These are phyloP conservation scores for Protaetia brevitarsis DNA, from an alignment of 1,140 invertebrate genomes.

Conservation along the genomic window DNA sequence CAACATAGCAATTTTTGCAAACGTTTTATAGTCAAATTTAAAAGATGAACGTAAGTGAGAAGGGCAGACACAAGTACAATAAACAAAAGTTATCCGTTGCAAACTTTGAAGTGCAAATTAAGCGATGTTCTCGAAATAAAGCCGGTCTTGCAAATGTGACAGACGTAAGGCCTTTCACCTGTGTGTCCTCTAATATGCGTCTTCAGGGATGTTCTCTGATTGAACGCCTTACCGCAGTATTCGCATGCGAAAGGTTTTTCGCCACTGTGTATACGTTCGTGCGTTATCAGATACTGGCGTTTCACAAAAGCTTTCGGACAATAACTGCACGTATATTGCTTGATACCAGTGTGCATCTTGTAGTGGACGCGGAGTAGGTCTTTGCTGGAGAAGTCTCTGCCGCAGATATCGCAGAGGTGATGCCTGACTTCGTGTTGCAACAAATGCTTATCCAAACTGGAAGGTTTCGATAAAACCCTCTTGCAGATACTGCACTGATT, in stretches of 20 bases:
- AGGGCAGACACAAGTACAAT: no score
- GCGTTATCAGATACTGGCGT: constrained; percentile 58
- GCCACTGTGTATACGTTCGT: constrained; percentile 66
- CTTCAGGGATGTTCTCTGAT: constrained; percentile 43
- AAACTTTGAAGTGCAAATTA: constrained; percentile 43
- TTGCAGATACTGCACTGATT: constrained; percentile 37
- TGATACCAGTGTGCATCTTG: constrained; percentile 55
- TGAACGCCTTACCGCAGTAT: constrained; percentile 53
- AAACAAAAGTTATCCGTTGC: constrained; percentile 23
- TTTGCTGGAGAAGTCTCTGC: constrained; percentile 56
- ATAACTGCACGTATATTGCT: constrained; percentile 52
- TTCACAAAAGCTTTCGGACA: constrained; percentile 71
- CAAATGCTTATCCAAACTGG: neutral
- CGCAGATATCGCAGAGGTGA: constrained; percentile 55
- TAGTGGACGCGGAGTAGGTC: constrained; percentile 59
- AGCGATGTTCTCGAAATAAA: no score
- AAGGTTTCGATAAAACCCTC: constrained; percentile 31
- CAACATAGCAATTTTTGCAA: no score
- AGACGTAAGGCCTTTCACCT: no score
- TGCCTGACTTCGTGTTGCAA: constrained; percentile 30
- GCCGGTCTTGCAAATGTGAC: no score
- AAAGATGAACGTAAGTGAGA: no score
- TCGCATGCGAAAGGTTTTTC: constrained; percentile 55
- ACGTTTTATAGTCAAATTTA: no score
- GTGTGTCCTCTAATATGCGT: constrained; percentile 56